These are phyloP conservation scores for Lutraria lutraria DNA, from an alignment of 2,888 invertebrate genomes.

Conservation along the genomic window DNA sequence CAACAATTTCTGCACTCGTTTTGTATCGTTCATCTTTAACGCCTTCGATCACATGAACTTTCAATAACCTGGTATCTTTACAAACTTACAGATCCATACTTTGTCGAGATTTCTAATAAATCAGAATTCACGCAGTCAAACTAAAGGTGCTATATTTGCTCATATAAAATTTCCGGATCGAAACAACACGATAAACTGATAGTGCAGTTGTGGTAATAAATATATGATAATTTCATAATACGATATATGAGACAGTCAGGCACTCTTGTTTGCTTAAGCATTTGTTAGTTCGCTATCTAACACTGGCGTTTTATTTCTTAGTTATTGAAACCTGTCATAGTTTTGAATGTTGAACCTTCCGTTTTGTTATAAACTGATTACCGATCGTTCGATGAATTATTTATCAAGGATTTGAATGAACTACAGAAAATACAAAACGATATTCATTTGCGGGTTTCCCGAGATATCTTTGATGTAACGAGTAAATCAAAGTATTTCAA, in stretches of 20 bases:
- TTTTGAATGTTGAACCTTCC: not conserved
- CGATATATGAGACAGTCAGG: not conserved
- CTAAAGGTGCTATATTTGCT: not conserved
- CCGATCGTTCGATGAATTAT: not conserved
- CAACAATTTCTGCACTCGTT: too few species aligned
- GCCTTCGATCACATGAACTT: too few species aligned
- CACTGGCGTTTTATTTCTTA: not conserved
- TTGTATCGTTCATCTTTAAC: too few species aligned
- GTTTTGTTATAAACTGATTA: not conserved
- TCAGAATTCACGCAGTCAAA: not conserved
- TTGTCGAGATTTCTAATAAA: not conserved
- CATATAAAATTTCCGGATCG: not conserved
- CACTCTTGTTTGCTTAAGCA: not conserved
- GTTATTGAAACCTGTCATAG: not conserved
- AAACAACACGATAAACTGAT: not conserved
- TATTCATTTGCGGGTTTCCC: not conserved
- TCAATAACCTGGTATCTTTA: not conserved
- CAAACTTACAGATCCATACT: not conserved
- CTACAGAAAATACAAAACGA: not conserved
- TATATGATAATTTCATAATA: not conserved
- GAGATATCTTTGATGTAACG: not conserved
- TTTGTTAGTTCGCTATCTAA: not conserved
- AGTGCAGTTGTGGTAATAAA: slow-evolving; percentile 8
- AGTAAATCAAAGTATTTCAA: not conserved
- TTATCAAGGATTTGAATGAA: slow-evolving; percentile 12